phyloP scores from a whole-genome alignment of 35 echinoderm and acorn worm species.

The Acanthaster planci region DNA sequence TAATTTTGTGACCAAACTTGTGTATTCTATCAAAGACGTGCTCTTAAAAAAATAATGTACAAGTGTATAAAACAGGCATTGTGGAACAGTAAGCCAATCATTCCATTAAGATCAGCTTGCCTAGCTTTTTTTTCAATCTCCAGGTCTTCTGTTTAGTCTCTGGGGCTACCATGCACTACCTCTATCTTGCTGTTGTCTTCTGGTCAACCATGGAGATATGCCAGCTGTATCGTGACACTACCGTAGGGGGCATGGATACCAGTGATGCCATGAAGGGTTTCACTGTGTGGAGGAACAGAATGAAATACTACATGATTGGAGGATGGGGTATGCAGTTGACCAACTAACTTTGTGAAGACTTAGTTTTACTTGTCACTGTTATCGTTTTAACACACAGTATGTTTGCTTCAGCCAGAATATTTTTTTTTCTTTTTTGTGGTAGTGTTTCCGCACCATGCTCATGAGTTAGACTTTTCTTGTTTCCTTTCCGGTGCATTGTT shows the following conservation, averaged over 20 bases:
- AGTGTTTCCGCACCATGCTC: too few species aligned
- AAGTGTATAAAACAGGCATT: not conserved
- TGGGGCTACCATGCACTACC: slow-evolving; percentile 20
- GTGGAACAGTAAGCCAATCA: not conserved
- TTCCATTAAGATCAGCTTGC: not conserved
- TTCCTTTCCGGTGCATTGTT: too few species aligned
- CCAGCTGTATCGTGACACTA: slow-evolving; percentile 1
- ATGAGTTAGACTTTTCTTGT: too few species aligned
- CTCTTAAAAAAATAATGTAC: not conserved
- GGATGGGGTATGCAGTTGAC: slow-evolving; percentile 20
- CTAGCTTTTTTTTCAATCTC: not conserved
- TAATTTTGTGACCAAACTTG: not conserved
- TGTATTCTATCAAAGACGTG: not conserved
- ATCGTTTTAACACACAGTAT: too few species aligned
- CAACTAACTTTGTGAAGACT: too few species aligned
- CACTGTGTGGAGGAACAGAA: slow-evolving; percentile 1
- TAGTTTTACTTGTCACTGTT: too few species aligned
- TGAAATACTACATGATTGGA: slow-evolving; percentile 10
- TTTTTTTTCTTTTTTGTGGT: too few species aligned
- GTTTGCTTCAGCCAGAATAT: too few species aligned
- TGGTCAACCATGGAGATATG: slow-evolving; percentile 12
- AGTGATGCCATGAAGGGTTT: slow-evolving; percentile 26
- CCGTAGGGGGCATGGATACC: not conserved
- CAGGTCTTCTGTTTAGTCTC: not conserved
- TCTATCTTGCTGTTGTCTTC: slow-evolving; percentile 24